phyloP scores from a whole-genome alignment of 2,888 invertebrate species.

The Nymphalis c-album region DNA sequence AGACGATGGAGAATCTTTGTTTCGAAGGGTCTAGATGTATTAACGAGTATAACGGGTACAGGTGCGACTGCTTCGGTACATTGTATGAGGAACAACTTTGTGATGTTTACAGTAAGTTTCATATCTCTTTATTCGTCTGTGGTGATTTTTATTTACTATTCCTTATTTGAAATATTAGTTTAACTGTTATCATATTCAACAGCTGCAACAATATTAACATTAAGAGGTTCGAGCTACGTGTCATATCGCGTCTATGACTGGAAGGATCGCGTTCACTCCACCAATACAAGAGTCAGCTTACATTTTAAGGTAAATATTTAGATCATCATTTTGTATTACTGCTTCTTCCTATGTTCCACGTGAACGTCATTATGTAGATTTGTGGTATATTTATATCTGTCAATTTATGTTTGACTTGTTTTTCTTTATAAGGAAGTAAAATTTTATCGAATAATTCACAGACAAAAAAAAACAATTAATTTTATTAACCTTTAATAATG shows the following conservation, averaged over 20 bases:
- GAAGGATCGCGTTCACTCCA: conserved; percentile 94
- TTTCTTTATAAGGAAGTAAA: too few relatives aligned
- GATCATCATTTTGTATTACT: background rate
- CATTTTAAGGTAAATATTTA: conserved; percentile 87
- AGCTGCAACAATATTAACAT: conserved; percentile 93
- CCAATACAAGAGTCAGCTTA: conserved; percentile 92
- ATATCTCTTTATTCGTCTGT: background rate
- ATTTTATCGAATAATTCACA: too few relatives aligned
- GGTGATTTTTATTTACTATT: too few relatives aligned
- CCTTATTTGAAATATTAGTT: background rate
- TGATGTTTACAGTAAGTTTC: conserved; percentile 91
- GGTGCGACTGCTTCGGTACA: conserved; percentile 96
- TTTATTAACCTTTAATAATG: background rate
- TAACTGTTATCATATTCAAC: too few relatives aligned
- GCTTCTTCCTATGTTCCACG: conserved; percentile 13
- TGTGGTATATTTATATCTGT: too few relatives aligned
- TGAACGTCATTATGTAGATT: background rate
- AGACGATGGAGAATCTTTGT: conserved; percentile 90
- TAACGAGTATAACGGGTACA: conserved; percentile 93
- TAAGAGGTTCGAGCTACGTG: conserved; percentile 95
- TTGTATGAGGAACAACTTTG: conserved; percentile 95
- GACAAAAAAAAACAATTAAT: too few relatives aligned
- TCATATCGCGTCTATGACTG: conserved; percentile 96
- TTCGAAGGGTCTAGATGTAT: conserved; percentile 93
- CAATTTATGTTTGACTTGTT: too few relatives aligned